These are phyloP conservation scores for Dorcus hopei DNA, from an alignment of 2,888 invertebrate genomes.

Conservation along the genomic window DNA sequence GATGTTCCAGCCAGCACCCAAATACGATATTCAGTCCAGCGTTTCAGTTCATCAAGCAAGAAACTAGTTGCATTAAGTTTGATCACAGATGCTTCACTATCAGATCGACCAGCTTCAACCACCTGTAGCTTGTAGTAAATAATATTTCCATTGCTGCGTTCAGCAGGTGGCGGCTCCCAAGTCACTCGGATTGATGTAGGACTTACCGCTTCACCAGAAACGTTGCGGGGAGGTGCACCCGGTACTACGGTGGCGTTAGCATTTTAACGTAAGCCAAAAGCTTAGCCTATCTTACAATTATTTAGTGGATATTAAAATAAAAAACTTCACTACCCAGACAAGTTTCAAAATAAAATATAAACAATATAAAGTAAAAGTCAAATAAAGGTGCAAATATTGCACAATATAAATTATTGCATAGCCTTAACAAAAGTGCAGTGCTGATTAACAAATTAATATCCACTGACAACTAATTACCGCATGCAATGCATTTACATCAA, in stretches of 20 bases:
- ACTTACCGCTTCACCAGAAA: slow-evolving; percentile 82
- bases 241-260: slow-evolving; percentile 69
- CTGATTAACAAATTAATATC: slow-evolving; percentile 49
- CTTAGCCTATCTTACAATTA: slow-evolving; percentile 35
- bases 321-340: slow-evolving; percentile 22
- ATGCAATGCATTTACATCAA: slow-evolving; percentile 46
- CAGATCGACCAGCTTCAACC: slow-evolving; percentile 80
- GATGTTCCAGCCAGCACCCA: slow-evolving; percentile 96
- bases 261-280: slow-evolving; percentile 39
- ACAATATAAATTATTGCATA: slow-evolving; percentile 23
- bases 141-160: slow-evolving; percentile 88
- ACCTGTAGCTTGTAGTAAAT: slow-evolving; percentile 92
- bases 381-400: slow-evolving; percentile 27
- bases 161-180: slow-evolving; percentile 91
- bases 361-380: slow-evolving; percentile 17
- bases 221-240: slow-evolving; percentile 93
- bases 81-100: slow-evolving; percentile 79
- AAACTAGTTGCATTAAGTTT: slow-evolving; percentile 77
- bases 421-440: slow-evolving; percentile 46
- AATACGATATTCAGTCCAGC: slow-evolving; percentile 95
- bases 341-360: slow-evolving; percentile 18
- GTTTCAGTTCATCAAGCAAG: slow-evolving; percentile 83
- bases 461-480: slow-evolving; percentile 47
- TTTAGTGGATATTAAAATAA: slow-evolving; percentile 43
- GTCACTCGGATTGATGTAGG: slow-evolving; percentile 85